phyloP scores from a whole-genome alignment of 1,140 invertebrate species.

The Drosophila miranda region DNA sequence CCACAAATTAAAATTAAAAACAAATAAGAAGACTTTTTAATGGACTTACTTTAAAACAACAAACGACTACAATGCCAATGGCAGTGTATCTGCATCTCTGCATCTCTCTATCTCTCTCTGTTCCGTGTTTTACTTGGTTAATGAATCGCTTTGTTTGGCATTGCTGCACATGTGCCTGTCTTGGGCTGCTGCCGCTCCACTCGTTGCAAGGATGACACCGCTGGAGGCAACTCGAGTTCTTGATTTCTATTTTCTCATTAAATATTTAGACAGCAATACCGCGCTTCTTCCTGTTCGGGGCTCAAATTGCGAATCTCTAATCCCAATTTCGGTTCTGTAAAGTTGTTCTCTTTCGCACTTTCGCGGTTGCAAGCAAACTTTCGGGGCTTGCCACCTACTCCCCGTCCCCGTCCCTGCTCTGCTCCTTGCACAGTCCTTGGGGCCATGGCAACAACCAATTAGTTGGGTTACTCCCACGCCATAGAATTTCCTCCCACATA shows the following conservation, averaged over 20 bases:
- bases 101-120: neutral
- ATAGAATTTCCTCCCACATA: constrained; percentile 15
- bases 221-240: too few relatives aligned
- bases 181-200: too few relatives aligned
- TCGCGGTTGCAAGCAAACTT: constrained; percentile 26
- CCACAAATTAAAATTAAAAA: too few relatives aligned
- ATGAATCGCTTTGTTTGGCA: constrained; percentile 75
- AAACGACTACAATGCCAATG: too few relatives aligned
- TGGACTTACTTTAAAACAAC: too few relatives aligned
- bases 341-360: constrained; percentile 1
- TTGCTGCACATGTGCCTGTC: constrained; percentile 51
- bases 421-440: constrained; percentile 6
- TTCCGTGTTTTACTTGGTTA: constrained; percentile 71
- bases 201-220: too few relatives aligned
- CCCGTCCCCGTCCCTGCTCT: too few relatives aligned
- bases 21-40: too few relatives aligned
- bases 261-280: constrained; percentile 51
- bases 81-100: too few relatives aligned
- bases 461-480: constrained; percentile 9
- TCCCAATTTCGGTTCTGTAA: constrained; percentile 15
- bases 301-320: constrained; percentile 10
- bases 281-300: neutral
- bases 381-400: constrained; percentile 10
- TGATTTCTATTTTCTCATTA: constrained; percentile 52
- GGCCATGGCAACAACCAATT: constrained; percentile 28